Conservation (phyloP, 2,113 vertebrate species). For the Malurus cyaneus region DNA sequence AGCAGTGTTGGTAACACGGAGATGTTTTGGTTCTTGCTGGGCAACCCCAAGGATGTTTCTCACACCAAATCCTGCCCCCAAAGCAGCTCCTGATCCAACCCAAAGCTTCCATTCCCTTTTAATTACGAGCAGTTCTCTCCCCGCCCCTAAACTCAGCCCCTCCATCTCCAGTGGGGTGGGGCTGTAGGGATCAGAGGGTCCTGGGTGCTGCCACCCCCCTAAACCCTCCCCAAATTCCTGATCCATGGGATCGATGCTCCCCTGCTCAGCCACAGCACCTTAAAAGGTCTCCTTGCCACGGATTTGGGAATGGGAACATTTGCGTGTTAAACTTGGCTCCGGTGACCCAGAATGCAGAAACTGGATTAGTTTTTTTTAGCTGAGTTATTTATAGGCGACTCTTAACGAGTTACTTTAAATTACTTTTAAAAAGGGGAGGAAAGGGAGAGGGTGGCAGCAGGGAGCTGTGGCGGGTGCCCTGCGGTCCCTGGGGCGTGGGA, state of each 20-base stretch:
- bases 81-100: neutral
- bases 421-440: neutral
- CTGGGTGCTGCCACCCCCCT: neutral
- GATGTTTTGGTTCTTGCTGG: neutral
- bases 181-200: neutral
- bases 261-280: neutral
- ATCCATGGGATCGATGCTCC: neutral
- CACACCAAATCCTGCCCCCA: neutral
- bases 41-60: neutral
- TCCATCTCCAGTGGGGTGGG: neutral
- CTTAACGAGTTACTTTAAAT: conserved; percentile 45
- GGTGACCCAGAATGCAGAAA: conserved; percentile 32
- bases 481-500: neutral
- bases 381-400: conserved; percentile 58
- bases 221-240: neutral
- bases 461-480: neutral
- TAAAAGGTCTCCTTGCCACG: neutral
- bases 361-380: neutral
- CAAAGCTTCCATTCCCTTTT: neutral
- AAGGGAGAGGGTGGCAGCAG: neutral
- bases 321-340: conserved; percentile 13
- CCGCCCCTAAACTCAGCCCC: neutral
- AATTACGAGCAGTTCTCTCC: neutral
- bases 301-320: conserved; percentile 25
- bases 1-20: neutral